Conservation (phyloP, 2,888 invertebrate species). For the Macaria liturata region DNA sequence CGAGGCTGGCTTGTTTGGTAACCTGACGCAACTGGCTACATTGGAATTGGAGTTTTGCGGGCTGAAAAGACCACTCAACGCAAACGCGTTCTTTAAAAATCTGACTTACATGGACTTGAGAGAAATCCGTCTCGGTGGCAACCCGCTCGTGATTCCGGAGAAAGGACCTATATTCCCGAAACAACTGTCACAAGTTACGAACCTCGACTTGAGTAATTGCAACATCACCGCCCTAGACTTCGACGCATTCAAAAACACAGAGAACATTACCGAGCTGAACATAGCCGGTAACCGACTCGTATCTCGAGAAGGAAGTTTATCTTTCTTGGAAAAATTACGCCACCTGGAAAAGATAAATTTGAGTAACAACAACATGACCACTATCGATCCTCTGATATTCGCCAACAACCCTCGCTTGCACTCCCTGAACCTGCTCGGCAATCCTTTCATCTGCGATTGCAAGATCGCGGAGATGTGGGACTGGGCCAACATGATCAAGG, state of each 20-base stretch:
- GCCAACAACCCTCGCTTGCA: slow-evolving; percentile 82
- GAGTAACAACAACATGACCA: slow-evolving; percentile 85
- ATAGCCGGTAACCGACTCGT: slow-evolving; percentile 83
- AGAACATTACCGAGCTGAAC: slow-evolving; percentile 85
- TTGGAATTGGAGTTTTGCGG: slow-evolving; percentile 88
- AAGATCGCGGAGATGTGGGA: slow-evolving; percentile 88
- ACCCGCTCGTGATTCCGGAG: slow-evolving; percentile 85
- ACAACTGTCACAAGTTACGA: slow-evolving; percentile 85
- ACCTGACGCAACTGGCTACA: slow-evolving; percentile 85
- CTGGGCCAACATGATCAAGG: slow-evolving; percentile 87
- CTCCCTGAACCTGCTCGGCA: slow-evolving; percentile 85
- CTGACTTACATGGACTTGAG: slow-evolving; percentile 85
- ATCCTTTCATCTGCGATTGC: slow-evolving; percentile 88
- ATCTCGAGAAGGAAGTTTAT: slow-evolving; percentile 72
- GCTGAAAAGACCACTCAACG: slow-evolving; percentile 84
- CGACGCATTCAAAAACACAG: slow-evolving; percentile 84
- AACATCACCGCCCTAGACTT: slow-evolving; percentile 83
- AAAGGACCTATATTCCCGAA: slow-evolving; percentile 85
- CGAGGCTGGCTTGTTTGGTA: slow-evolving; percentile 86
- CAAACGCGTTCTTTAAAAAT: slow-evolving; percentile 86
- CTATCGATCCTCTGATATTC: slow-evolving; percentile 82
- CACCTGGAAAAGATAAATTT: slow-evolving; percentile 85
- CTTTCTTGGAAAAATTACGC: slow-evolving; percentile 80
- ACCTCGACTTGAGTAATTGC: slow-evolving; percentile 86
- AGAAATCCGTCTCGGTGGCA: slow-evolving; percentile 87